Evolutionary conservation across 2,113 vertebrate genomes (phyloP).

Genomic region (Grammomys dolichurus): DNA sequence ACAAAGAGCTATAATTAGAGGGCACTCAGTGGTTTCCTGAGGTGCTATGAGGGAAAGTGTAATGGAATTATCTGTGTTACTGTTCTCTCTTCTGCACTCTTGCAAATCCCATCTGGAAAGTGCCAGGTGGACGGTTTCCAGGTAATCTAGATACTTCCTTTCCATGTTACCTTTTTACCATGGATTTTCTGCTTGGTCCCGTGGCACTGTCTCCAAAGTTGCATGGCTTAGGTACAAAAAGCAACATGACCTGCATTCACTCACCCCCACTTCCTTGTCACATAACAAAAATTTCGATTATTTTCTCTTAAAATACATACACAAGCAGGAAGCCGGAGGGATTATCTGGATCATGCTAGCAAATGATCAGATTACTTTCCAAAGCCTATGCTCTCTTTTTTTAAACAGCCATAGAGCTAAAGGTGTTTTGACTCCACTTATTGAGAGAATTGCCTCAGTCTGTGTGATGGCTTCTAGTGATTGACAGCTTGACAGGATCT

Average conservation of each 20-base stretch:
- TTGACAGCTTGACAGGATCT: not conserved
- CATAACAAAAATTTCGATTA: not conserved
- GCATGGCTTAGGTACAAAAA: not conserved
- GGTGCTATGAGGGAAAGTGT: not conserved
- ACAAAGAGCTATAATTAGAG: slow-evolving; percentile 65
- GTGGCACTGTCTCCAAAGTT: not conserved
- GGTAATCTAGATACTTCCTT: slow-evolving; percentile 13
- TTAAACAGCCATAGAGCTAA: not conserved
- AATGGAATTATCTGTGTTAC: slow-evolving; percentile 48
- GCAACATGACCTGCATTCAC: not conserved
- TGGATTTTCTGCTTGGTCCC: not conserved
- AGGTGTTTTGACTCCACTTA: not conserved
- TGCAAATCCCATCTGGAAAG: slow-evolving; percentile 28
- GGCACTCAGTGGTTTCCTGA: not conserved
- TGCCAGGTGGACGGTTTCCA: not conserved
- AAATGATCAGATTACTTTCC: slow-evolving; percentile 36
- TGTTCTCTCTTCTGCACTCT: not conserved
- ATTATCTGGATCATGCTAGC: slow-evolving; percentile 13
- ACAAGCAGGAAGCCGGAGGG: not conserved
- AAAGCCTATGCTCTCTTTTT: slow-evolving; percentile 1
- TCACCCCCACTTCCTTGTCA: not conserved
- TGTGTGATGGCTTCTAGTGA: not conserved
- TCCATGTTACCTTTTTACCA: not conserved
- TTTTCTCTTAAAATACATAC: slow-evolving; percentile 3
- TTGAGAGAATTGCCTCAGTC: slow-evolving; percentile 35